Evolutionary conservation across 2,888 invertebrate genomes (phyloP).

Genomic region (Eucriotettix oculatus): DNA sequence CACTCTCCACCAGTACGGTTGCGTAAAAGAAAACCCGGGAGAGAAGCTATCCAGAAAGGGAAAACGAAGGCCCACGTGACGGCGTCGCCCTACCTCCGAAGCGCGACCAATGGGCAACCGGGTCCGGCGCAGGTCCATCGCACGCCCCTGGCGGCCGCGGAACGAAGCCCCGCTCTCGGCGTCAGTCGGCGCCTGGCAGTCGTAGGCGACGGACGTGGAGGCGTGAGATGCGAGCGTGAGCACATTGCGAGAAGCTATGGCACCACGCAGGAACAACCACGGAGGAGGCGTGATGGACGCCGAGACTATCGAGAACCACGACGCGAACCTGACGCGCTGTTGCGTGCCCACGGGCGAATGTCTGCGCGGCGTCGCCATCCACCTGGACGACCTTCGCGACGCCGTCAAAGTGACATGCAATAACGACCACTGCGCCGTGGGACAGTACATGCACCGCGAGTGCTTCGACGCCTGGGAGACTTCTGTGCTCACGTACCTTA

Average conservation of each 20-base stretch:
- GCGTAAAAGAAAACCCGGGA: no score
- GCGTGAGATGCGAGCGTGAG: background rate
- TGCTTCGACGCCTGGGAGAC: conserved; percentile 93
- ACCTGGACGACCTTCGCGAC: conserved; percentile 54
- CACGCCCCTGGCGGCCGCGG: background rate
- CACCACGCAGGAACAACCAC: conserved; percentile 6
- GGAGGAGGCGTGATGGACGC: conserved; percentile 13
- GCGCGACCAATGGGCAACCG: conserved; percentile 2
- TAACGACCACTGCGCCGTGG: conserved; percentile 77
- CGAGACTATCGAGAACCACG: conserved; percentile 19
- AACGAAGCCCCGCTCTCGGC: background rate
- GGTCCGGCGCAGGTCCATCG: background rate
- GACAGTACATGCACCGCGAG: conserved; percentile 88
- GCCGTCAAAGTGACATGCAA: conserved; percentile 84
- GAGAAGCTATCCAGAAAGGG: no score
- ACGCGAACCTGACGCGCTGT: conserved; percentile 45
- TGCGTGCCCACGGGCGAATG: conserved; percentile 72
- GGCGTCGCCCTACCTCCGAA: background rate
- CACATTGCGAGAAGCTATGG: conserved; percentile 5
- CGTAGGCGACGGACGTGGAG: background rate
- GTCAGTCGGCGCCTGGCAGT: background rate
- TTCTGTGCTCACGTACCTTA: conserved; percentile 70
- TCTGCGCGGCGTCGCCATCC: conserved; percentile 42
- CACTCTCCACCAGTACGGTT: no score
- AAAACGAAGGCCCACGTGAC: no score